phyloP scores from a whole-genome alignment of 2,888 invertebrate genomes.

The Conomelus anceps region DNA sequence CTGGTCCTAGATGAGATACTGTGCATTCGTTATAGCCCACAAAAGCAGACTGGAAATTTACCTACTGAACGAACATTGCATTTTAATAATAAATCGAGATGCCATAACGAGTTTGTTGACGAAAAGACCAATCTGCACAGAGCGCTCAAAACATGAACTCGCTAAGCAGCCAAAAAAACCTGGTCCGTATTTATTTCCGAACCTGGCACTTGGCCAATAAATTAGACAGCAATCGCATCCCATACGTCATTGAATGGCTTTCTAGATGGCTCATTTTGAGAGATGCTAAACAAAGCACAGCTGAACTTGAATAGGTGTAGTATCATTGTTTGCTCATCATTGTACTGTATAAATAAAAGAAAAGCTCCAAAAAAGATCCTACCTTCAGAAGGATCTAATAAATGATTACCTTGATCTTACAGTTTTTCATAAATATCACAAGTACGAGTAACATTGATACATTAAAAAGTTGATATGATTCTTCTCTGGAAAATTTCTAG shows the following conservation, averaged over 20 bases:
- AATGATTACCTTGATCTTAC: too few relatives aligned
- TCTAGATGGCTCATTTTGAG: not conserved
- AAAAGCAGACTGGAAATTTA: not conserved
- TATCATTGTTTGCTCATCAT: too few relatives aligned
- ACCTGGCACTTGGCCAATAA: not conserved
- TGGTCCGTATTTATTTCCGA: not conserved
- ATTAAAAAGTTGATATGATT: too few relatives aligned
- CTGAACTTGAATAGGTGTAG: not conserved
- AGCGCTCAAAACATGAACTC: not conserved
- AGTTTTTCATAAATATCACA: too few relatives aligned
- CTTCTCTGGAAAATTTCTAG: too few relatives aligned
- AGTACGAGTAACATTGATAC: too few relatives aligned
- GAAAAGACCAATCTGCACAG: not conserved
- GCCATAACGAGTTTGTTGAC: not conserved
- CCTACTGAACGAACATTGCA: not conserved
- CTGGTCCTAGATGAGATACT: too few relatives aligned
- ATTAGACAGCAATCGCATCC: not conserved
- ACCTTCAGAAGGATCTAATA: too few relatives aligned
- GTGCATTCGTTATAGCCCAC: too few relatives aligned
- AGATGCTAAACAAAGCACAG: not conserved
- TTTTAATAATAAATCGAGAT: not conserved
- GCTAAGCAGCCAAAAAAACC: not conserved
- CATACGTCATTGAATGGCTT: not conserved
- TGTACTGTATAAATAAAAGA: too few relatives aligned
- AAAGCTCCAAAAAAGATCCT: too few relatives aligned